Evolutionary conservation across 2,113 vertebrate species (phyloP).

Genomic region (Coregonus clupeaformis): DNA sequence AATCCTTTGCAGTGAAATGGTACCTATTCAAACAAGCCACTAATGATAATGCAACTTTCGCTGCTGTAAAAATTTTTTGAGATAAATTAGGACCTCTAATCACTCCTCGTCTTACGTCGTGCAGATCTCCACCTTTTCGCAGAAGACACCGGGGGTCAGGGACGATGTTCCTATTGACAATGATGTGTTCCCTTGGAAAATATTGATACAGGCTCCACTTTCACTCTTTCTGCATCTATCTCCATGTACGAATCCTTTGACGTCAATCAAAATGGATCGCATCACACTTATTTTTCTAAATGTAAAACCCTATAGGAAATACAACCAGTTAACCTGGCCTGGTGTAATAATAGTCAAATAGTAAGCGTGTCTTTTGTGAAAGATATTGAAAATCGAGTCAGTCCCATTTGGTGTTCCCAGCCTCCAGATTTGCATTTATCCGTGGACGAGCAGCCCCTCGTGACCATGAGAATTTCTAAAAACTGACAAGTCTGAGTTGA

Average conservation of each 20-base stretch:
- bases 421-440: slow-evolving; percentile 41
- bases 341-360: background rate
- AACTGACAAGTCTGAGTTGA: slow-evolving; percentile 18
- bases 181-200: background rate
- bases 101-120: background rate
- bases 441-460: slow-evolving; percentile 54
- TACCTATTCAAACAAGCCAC: background rate
- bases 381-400: slow-evolving; percentile 63
- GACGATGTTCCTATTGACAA: background rate
- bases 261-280: background rate
- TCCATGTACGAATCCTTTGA: background rate
- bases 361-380: slow-evolving; percentile 36
- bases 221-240: background rate
- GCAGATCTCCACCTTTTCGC: background rate
- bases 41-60: background rate
- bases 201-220: background rate
- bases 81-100: background rate
- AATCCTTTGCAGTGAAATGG: too few relatives aligned
- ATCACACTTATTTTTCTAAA: slow-evolving; percentile 1
- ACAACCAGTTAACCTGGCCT: background rate
- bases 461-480: slow-evolving; percentile 56
- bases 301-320: background rate
- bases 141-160: background rate
- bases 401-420: slow-evolving; percentile 58
- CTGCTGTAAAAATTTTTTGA: background rate